Conservation (phyloP, 35 echinoderm and acorn worm species). For the Anneissia japonica region DNA sequence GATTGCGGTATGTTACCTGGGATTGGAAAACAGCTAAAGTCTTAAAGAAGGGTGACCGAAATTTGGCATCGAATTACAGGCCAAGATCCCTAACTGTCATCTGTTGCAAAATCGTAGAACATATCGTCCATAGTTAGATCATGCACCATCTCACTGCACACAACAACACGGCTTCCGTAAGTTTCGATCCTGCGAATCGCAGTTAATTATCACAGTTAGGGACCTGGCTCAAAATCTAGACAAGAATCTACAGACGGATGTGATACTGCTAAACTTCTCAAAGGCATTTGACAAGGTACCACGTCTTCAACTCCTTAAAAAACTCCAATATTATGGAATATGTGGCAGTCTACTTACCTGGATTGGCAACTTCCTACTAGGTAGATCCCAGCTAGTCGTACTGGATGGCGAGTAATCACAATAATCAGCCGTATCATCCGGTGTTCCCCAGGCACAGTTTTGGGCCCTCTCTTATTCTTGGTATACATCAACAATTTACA, state of each 20-base stretch:
- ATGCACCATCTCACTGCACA: no score
- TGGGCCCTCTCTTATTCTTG: background rate
- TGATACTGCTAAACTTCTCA: no score
- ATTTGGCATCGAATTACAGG: no score
- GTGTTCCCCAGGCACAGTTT: slow-evolving; percentile 24
- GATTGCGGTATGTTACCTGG: background rate
- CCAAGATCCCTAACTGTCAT: no score
- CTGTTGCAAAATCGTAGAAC: no score
- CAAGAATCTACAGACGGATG: no score
- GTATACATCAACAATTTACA: slow-evolving; percentile 17
- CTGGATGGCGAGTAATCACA: slow-evolving; percentile 10
- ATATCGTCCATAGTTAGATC: no score
- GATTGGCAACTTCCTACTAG: slow-evolving; percentile 8
- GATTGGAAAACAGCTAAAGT: slow-evolving; percentile 6
- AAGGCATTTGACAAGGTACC: slow-evolving; percentile 28
- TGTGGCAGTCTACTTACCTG: background rate
- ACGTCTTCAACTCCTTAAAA: background rate
- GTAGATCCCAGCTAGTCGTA: slow-evolving; percentile 1
- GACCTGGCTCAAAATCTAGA: no score
- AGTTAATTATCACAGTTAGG: no score
- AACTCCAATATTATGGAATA: slow-evolving; percentile 42
- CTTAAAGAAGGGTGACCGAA: no score
- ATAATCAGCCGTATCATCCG: slow-evolving; percentile 6
- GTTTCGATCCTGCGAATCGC: no score
- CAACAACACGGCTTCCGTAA: no score